Base-by-base conservation (phyloP, 2,113 vertebrate species). In the Poeciliopsis occidentalis region DNA sequence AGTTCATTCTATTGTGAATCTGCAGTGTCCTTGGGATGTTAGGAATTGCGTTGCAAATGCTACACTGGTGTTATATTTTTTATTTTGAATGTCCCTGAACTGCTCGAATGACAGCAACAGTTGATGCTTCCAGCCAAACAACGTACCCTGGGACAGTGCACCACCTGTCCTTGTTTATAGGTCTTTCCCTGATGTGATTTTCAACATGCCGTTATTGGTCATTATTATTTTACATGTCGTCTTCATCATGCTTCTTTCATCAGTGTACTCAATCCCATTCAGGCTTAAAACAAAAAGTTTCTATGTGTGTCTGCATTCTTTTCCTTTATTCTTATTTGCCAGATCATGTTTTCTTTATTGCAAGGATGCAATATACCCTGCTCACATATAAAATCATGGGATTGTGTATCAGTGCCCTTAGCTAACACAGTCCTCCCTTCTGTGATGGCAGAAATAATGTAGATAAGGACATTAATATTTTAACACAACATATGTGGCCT, bases 111-210 rank as follows among this genome's bases (percentile, higher is more conserved):
- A 63, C 31, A 30, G 37, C 69, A 82, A 67, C 39, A 79, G 67
- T 76, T 69, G 54, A 79, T 69, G 68, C 75, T 75, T 24, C 34
- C 57, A 69, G 39, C 76, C 66, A 69, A 67, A 51, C 47, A 31
- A 44, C n/a, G 64, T 67, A 54, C 65, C 69, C 1, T 12, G 66
- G 69, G 80, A 79, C 17, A 15, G 34, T 66, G 41, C 44, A 51
- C 76, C 76, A 82, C 79, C 76, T 76, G 73, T 67, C 65, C 30
- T 76, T 75, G 65, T 79, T 77, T 74, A 73, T 76, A 62, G 73
- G 47, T 69, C 61, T 64, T 69, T 81, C 54, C 71, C 69, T 64
- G 7, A 64, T 37, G 69, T 66, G 41, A 63, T 44, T 71, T 15
- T 74, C 67, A 74, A 39, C 60, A 75, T 75, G 65, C 61, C 64